phyloP scores from a whole-genome alignment of 2,888 invertebrate genomes.

The Gonocerus acuteangulatus region DNA sequence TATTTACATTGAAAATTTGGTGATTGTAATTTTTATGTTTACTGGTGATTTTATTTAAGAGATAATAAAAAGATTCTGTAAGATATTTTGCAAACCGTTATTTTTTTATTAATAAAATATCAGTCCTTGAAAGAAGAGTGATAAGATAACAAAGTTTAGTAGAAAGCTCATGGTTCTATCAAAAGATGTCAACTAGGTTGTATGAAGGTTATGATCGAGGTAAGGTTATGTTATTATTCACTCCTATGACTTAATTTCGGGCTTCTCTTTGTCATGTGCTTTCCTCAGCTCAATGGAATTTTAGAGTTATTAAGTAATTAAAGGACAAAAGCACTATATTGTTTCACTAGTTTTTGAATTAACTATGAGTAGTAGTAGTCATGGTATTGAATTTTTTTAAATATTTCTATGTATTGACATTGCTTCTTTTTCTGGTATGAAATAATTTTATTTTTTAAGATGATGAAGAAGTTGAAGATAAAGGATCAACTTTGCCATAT shows the following conservation, averaged over 20 bases:
- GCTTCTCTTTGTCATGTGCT: not conserved
- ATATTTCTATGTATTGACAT: not conserved
- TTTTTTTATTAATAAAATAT: not conserved
- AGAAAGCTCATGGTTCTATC: conserved; percentile 7
- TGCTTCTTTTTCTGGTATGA: not conserved
- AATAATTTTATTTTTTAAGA: conserved; percentile 44
- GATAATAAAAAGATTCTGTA: too few species aligned
- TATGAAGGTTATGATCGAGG: conserved; percentile 22
- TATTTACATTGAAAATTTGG: too few species aligned
- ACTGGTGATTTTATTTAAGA: too few species aligned
- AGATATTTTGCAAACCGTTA: too few species aligned
- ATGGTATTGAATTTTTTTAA: conserved; percentile 35
- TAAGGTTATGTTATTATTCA: conserved; percentile 21
- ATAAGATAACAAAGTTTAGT: conserved; percentile 20
- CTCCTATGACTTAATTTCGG: too few species aligned
- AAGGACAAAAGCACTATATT: too few species aligned
- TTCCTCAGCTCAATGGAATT: not conserved
- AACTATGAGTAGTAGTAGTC: conserved; percentile 38
- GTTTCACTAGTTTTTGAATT: not conserved
- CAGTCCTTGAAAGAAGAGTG: conserved; percentile 20
- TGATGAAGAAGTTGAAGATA: conserved; percentile 53
- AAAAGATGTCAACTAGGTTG: conserved; percentile 24
- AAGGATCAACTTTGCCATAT: conserved; percentile 64
- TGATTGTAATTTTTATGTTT: too few species aligned
- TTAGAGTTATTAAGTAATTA: too few species aligned